A percentile compares a stretch with the other conserved stretches of the same genome.
Evolutionary conservation across 1,140 invertebrate species (phyloP).

Genomic region (Papilio machaon): DNA sequence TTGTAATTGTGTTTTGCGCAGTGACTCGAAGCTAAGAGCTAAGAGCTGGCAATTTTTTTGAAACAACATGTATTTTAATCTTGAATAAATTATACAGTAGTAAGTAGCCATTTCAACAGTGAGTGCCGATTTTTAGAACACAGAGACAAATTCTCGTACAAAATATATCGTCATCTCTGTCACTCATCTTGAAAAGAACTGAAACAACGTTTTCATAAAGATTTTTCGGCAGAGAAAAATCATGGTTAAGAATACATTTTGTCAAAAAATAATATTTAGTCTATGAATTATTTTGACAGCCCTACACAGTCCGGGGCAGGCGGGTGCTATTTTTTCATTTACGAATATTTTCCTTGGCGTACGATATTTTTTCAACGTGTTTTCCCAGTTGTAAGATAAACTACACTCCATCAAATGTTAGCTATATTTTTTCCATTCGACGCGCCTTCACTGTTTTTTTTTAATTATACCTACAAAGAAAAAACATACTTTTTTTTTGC

Average conservation of each 20-base stretch:
- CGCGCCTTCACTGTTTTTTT: constrained; percentile 34
- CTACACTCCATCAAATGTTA: constrained; percentile 80
- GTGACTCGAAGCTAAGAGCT: too few species aligned
- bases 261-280: not conserved
- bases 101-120: too few species aligned
- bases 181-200: too few species aligned
- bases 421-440: constrained; percentile 59
- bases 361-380: constrained; percentile 80
- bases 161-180: too few species aligned
- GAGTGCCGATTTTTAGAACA: too few species aligned
- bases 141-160: too few species aligned
- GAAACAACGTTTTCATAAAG: too few species aligned
- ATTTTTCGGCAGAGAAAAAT: not conserved
- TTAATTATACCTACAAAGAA: constrained; percentile 34
- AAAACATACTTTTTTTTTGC: not conserved
- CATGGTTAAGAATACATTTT: not conserved
- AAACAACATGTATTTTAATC: too few species aligned
- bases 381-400: constrained; percentile 81
- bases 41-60: too few species aligned
- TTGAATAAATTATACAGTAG: too few species aligned
- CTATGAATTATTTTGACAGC: constrained; percentile 49
- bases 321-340: constrained; percentile 81
- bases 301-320: constrained; percentile 57
- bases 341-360: constrained; percentile 80
- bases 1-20: too few species aligned